These are phyloP conservation scores for Drosophila repletoides DNA, from an alignment of 1,140 invertebrate species.

Conservation along the genomic window DNA sequence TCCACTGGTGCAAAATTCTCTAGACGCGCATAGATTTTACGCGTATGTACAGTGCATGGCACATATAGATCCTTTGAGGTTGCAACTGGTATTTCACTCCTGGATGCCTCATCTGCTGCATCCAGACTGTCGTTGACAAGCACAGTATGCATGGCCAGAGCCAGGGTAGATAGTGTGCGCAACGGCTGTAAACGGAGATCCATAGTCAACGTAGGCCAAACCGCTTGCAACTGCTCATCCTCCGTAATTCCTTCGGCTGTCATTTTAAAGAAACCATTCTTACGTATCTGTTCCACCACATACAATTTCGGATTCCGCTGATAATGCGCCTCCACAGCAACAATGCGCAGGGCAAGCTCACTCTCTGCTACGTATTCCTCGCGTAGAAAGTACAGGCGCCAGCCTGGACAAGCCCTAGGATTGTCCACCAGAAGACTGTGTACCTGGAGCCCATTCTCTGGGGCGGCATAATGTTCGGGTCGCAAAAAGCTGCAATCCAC, in stretches of 20 bases:
- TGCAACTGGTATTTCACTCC: neutral
- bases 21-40: constrained; percentile 58
- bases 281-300: constrained; percentile 83
- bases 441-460: constrained; percentile 54
- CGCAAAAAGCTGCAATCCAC: constrained; percentile 53
- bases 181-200: constrained; percentile 84
- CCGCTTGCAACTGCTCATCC: constrained; percentile 83
- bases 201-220: constrained; percentile 84
- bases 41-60: constrained; percentile 18
- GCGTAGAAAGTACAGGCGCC: constrained; percentile 86
- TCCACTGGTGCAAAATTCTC: constrained; percentile 46
- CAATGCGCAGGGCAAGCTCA: constrained; percentile 81
- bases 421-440: constrained; percentile 56
- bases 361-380: constrained; percentile 82
- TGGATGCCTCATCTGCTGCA: neutral
- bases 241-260: constrained; percentile 81
- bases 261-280: constrained; percentile 83
- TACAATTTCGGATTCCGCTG: constrained; percentile 72
- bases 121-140: constrained; percentile 43
- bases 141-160: constrained; percentile 87
- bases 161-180: constrained; percentile 84
- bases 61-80: constrained; percentile 33
- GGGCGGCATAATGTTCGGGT: constrained; percentile 66
- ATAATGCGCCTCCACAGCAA: constrained; percentile 79
- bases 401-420: constrained; percentile 84